Percentiles rank a stretch among this genome's conserved stretches.
phyloP scores from a whole-genome alignment of 2,888 invertebrate species.

The Troides helena region DNA sequence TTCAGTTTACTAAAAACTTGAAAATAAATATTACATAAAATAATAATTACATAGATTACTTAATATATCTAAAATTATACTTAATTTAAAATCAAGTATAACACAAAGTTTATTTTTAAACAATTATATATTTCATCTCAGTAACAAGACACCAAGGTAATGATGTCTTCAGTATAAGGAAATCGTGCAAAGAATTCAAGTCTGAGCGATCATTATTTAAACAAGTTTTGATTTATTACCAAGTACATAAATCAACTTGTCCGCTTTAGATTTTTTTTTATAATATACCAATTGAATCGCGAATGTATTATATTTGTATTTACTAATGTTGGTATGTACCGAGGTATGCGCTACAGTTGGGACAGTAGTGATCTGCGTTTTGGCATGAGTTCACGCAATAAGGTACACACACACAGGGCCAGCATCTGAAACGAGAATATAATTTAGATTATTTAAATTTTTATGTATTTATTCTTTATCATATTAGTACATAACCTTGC shows the following conservation, averaged over 20 bases:
- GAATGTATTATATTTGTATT: background rate
- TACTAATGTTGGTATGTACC: slow-evolving; percentile 59
- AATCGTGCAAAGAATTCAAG: background rate
- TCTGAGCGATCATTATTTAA: background rate
- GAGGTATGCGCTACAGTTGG: slow-evolving; percentile 77
- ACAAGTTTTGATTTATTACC: background rate
- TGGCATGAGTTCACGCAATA: slow-evolving; percentile 80
- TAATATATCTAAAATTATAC: too few species aligned
- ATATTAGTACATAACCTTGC: background rate
- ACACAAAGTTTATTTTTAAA: background rate
- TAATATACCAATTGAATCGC: background rate
- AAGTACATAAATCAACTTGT: background rate
- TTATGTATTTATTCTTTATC: background rate
- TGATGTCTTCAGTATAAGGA: background rate
- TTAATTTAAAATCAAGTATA: too few species aligned
- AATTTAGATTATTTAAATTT: background rate
- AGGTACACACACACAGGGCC: slow-evolving; percentile 78
- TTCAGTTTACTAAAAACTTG: too few species aligned
- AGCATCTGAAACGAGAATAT: slow-evolving; percentile 42
- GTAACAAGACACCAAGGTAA: background rate
- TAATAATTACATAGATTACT: too few species aligned
- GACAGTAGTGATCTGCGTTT: slow-evolving; percentile 80
- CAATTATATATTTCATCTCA: background rate
- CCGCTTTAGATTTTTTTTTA: background rate
- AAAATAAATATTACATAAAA: too few species aligned